Conservation (phyloP, 2,888 invertebrate genomes). For the Phengaris arion region DNA sequence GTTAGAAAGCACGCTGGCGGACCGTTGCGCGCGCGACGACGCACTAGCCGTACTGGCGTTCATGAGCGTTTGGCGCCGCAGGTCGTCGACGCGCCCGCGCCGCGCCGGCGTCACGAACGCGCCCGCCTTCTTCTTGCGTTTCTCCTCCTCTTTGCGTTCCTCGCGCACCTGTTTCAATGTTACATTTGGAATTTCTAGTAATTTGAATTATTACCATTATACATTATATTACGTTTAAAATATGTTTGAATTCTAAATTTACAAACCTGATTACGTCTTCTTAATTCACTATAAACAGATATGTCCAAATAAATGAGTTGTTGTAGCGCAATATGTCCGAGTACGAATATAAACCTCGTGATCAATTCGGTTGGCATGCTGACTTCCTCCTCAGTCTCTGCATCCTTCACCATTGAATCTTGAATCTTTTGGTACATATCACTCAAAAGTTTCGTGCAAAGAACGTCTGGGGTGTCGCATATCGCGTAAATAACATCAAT, state of each 20-base stretch:
- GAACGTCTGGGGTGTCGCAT: conserved; percentile 78
- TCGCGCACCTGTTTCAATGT: conserved; percentile 60
- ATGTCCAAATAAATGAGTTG: conserved; percentile 91
- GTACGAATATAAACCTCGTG: conserved; percentile 77
- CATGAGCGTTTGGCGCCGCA: conserved; percentile 65
- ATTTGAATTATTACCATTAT: not conserved
- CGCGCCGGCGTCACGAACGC: conserved; percentile 64
- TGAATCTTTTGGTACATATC: conserved; percentile 72
- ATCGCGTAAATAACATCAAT: conserved; percentile 78
- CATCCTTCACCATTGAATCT: conserved; percentile 56
- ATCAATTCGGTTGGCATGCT: conserved; percentile 64
- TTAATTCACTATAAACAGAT: conserved; percentile 88
- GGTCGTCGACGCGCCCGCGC: conserved; percentile 56
- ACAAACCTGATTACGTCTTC: conserved; percentile 70
- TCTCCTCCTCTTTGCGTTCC: conserved; percentile 68
- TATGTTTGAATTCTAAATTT: not conserved
- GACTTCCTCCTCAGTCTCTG: conserved; percentile 56
- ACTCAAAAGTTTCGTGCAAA: conserved; percentile 71
- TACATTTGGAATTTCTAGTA: too few species aligned
- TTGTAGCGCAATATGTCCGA: conserved; percentile 89
- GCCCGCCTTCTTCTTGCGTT: conserved; percentile 67
- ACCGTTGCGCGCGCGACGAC: conserved; percentile 62
- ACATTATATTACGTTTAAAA: not conserved
- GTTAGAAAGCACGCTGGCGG: conserved; percentile 60
- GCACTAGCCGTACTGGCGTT: conserved; percentile 70